Evolutionary conservation across 2,888 invertebrate species (phyloP), one percentile per base, ranked within the genome.

Genomic region (Beris chalybata): DNA sequence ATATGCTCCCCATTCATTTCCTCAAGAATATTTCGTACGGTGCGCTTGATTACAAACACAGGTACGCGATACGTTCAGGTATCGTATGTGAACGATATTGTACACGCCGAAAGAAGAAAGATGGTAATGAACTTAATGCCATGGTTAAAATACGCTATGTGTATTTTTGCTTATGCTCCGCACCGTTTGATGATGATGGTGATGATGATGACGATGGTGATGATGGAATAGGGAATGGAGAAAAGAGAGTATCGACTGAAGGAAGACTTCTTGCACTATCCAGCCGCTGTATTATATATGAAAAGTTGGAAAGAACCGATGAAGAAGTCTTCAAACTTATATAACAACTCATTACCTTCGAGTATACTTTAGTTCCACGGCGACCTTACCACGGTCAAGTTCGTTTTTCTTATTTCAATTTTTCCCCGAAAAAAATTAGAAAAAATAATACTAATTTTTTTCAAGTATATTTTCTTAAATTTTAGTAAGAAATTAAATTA

Each of bases 331-430:
- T 78, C 76, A 75, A 78, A 78, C 79, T 80, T 79, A 78, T 79
- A 80, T 80, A 79, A 79, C 78, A 79, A 77, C 77, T 77, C 76
- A 78, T 77, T 77, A 76, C 76, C 75, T 77, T 76, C 76, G 76
- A 75, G 76, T 77, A 77, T 77, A 75, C 77, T 79, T 79, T 77
- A 80, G 79, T 80, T 77, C 77, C 76, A 75, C 78, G 77, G 75
- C 78, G 79, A 78, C 79, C 79, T 78, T 74, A 77, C 77, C 76
- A 76, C 78, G 76, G 78, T 78, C 79, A 79, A 79, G 78, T 75
- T 76, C 78, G 77, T 74, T 74, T 73, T 61, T 50, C 50, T 61
- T 56, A 56, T 43, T 61, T 61, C 43, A 5, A 38, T 38, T 38
- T 38, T 38, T 22, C 22, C 22, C 22, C 22, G 38, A 38, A 38